Evolutionary conservation across 2,888 invertebrate genomes (phyloP), one percentile per base, ranked within the genome.

Genomic region (Erynnis tages): DNA sequence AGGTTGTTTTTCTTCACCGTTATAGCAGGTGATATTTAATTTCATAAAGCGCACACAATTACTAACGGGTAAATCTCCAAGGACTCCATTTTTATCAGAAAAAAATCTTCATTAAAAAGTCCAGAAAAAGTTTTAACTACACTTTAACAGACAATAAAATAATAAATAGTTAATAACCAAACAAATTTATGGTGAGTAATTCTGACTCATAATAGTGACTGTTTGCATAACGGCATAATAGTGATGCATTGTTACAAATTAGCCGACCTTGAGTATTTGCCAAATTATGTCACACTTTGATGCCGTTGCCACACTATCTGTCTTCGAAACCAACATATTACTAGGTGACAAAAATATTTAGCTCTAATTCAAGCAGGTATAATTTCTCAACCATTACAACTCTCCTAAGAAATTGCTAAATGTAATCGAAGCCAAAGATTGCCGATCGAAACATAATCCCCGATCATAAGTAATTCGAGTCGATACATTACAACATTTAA

Each of bases 401-500:
- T 41, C 34, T 34, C 34, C 37, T 37, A 27, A 50, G 43, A 43
- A 43, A 50, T 43, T 35, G 43, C 43, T 44, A 43, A 43, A 50
- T 14, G 43, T 37, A 50, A 43, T 43, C 43, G 19, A 43, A 50
- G 27, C 34, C 35, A 44, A 43, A 50, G 41, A 50, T 43, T 43
- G 41, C 49, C 41, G 34, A 50, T 50, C 43, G 50, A 35, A 50
- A 50, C 43, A 50, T 50, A 50, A 50, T 44, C 17, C 50, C 41
- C 32, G 34, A 29, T 45, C 44, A 41, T 54, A 45, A 54, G 50
- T 37, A 44, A 50, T 50, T 50, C 43, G 50, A 50, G 23, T 27
- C 50, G 43, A 50, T 50, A 50, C 19, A 43, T 50, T 50, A 50
- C 50, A 50, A 50, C 50, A 50, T 50, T 50, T 41, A 50, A 50